Percentiles rank a stretch among this genome's conserved stretches.
phyloP scores from a whole-genome alignment of 2,113 vertebrate species.

The Pterocles burchelli region DNA sequence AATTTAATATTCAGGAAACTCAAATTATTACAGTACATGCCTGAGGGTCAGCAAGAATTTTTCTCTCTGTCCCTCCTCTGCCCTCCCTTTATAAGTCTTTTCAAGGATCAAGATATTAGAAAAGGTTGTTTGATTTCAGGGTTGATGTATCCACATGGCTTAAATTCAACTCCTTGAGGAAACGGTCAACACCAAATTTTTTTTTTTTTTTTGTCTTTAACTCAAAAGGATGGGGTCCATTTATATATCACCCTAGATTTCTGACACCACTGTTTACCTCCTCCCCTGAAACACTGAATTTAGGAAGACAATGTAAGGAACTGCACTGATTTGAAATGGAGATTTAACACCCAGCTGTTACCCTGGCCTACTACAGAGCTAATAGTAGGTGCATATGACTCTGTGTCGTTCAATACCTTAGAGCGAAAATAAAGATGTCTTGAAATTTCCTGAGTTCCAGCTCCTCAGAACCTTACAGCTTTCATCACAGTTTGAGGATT shows the following conservation, averaged over 20 bases:
- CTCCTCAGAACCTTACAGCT: background rate
- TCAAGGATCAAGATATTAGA: background rate
- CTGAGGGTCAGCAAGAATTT: background rate
- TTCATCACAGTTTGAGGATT: constrained; percentile 3
- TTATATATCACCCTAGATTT: background rate
- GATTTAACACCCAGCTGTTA: background rate
- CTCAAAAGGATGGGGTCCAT: background rate
- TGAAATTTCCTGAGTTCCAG: background rate
- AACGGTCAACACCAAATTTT: background rate
- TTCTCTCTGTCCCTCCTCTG: background rate
- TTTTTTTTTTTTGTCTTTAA: background rate
- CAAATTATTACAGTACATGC: background rate
- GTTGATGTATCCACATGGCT: background rate
- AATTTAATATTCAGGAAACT: background rate
- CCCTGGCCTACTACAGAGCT: background rate
- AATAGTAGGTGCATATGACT: background rate
- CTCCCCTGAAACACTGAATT: background rate
- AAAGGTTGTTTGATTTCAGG: background rate
- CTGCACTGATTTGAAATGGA: background rate
- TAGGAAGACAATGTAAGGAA: background rate
- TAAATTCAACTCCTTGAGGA: background rate
- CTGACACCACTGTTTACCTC: background rate
- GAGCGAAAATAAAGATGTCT: constrained; percentile 1
- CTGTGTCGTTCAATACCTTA: background rate
- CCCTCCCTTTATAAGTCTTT: background rate